Conservation (phyloP, 1,140 invertebrate genomes). For the Ptiloglossa arizonensis region DNA sequence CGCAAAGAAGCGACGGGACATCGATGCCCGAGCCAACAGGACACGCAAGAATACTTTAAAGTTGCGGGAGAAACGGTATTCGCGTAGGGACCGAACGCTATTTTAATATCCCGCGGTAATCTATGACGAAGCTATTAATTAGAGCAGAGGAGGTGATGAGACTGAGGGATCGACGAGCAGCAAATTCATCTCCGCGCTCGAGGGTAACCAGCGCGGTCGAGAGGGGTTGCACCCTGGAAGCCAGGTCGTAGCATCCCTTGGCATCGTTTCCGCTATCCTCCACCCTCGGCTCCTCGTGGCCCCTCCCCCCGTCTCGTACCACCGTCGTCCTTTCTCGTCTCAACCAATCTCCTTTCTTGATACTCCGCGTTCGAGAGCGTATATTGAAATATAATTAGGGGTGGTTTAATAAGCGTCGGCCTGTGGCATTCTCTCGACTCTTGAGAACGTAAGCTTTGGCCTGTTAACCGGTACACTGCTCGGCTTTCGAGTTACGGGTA, state of each 20-base stretch:
- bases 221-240: constrained; percentile 41
- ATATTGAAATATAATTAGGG: constrained; percentile 75
- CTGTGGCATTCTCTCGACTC: constrained; percentile 64
- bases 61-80: background rate
- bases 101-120: constrained; percentile 67
- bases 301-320: constrained; percentile 19
- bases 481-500: no score
- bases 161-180: constrained; percentile 49
- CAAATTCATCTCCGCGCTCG: constrained; percentile 59
- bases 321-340: constrained; percentile 27
- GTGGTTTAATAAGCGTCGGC: constrained; percentile 71
- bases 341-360: constrained; percentile 54
- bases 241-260: constrained; percentile 45
- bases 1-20: no score
- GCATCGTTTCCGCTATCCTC: constrained; percentile 33
- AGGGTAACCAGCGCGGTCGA: constrained; percentile 57
- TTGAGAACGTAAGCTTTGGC: constrained; percentile 56
- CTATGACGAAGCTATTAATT: constrained; percentile 65
- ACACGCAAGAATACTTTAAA: background rate
- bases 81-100: constrained; percentile 15
- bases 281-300: background rate
- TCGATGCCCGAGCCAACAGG: no score
- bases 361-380: constrained; percentile 55
- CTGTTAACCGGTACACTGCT: constrained; percentile 60
- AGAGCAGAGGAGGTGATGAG: constrained; percentile 50